Percentiles rank a stretch among this genome's conserved stretches.
Evolutionary conservation across 2,888 invertebrate species (phyloP).

Genomic region (Sarcophaga caerulescens): DNA sequence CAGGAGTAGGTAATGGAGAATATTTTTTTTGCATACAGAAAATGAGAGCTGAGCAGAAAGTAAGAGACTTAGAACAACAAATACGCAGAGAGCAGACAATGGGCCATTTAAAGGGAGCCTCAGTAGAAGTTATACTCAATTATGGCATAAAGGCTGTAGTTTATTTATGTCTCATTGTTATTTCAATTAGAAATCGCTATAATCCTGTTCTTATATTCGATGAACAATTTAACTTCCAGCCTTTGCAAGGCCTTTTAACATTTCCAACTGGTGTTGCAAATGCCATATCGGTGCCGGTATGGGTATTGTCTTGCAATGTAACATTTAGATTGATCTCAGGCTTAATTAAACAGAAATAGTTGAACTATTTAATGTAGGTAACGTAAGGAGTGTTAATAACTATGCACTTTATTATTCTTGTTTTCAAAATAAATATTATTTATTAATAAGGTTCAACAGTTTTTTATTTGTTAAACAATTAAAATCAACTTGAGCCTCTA

Average conservation of each 20-base stretch:
- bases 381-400: background rate
- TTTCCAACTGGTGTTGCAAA: slow-evolving; percentile 82
- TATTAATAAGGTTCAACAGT: slow-evolving; percentile 69
- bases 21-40: slow-evolving; percentile 74
- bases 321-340: slow-evolving; percentile 77
- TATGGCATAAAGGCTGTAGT: slow-evolving; percentile 80
- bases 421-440: slow-evolving; percentile 46
- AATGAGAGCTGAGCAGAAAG: slow-evolving; percentile 77
- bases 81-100: slow-evolving; percentile 69
- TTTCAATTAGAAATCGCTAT: slow-evolving; percentile 81
- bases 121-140: slow-evolving; percentile 73
- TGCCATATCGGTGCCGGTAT: slow-evolving; percentile 82
- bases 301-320: slow-evolving; percentile 82
- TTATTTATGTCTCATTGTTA: slow-evolving; percentile 77
- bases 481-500: slow-evolving; percentile 86
- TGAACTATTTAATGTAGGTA: slow-evolving; percentile 50
- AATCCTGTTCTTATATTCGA: slow-evolving; percentile 81
- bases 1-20: slow-evolving; percentile 72
- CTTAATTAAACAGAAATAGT: slow-evolving; percentile 70
- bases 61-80: slow-evolving; percentile 69
- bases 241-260: slow-evolving; percentile 81
- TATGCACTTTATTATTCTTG: background rate
- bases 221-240: slow-evolving; percentile 81
- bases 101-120: slow-evolving; percentile 71
- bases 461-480: slow-evolving; percentile 75